Evolutionary conservation across 2,113 vertebrate genomes (phyloP).

Genomic region (Apaloderma vittatum): DNA sequence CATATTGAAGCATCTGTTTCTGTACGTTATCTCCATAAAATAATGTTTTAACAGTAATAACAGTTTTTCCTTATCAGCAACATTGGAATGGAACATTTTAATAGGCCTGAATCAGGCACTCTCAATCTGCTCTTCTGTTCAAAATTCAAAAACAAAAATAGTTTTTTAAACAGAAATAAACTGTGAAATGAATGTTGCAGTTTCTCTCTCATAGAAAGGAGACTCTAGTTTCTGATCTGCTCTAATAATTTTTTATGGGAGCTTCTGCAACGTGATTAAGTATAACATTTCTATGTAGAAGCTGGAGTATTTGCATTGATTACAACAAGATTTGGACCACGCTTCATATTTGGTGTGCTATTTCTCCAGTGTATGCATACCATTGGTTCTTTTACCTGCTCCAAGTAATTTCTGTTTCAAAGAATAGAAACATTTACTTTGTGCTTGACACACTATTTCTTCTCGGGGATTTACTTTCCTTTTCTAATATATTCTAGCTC

Average conservation of each 20-base stretch:
- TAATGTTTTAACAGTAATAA: not conserved
- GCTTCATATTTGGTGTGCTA: not conserved
- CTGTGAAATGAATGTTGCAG: not conserved
- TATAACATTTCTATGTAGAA: not conserved
- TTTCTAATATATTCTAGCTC: slow-evolving; percentile 1
- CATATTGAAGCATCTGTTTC: slow-evolving; percentile 6
- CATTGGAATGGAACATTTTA: not conserved
- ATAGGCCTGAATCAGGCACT: not conserved
- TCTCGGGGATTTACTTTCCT: not conserved
- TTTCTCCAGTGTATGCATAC: not conserved
- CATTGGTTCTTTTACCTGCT: not conserved
- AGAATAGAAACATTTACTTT: not conserved
- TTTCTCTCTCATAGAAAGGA: not conserved
- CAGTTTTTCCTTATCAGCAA: not conserved
- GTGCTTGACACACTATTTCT: not conserved
- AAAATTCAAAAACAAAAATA: not conserved
- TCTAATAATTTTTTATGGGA: not conserved
- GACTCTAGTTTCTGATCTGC: not conserved
- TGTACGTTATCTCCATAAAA: not conserved
- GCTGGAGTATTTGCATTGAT: not conserved
- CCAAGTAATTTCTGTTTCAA: not conserved
- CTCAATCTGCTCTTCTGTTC: not conserved
- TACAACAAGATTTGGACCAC: not conserved
- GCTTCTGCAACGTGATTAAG: not conserved
- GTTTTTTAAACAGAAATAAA: not conserved